Percentiles rank a stretch among this genome's conserved stretches.
Evolutionary conservation across 2,797 vertebrate genomes (phyloP).

Genomic region (Malacoctenus gilli): DNA sequence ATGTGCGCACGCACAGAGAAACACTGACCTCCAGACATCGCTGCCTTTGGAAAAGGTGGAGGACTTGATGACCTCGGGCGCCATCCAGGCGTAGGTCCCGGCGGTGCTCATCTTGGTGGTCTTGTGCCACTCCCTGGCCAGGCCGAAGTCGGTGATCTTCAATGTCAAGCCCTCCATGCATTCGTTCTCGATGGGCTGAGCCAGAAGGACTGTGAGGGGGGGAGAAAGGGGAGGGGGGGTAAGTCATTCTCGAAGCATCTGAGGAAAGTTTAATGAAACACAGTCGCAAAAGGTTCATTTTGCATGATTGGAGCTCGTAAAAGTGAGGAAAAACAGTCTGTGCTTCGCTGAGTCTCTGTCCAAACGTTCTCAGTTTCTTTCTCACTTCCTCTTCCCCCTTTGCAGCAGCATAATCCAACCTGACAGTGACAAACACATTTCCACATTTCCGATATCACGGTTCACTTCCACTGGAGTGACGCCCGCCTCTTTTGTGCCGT

Average conservation of each 20-base stretch:
- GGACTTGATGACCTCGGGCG: constrained; percentile 91
- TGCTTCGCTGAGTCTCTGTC: too few relatives aligned
- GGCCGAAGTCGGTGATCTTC: constrained; percentile 92
- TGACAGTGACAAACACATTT: constrained; percentile 16
- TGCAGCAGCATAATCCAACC: too few relatives aligned
- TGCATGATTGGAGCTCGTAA: too few relatives aligned
- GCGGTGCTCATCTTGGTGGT: constrained; percentile 94
- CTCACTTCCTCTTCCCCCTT: constrained; percentile 56
- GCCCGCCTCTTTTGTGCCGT: too few relatives aligned
- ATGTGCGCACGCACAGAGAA: not conserved
- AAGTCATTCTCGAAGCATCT: too few relatives aligned
- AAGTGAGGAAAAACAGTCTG: not conserved
- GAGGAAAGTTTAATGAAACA: too few relatives aligned
- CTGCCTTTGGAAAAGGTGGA: constrained; percentile 93
- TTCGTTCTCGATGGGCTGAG: constrained; percentile 86
- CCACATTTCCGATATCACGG: not conserved
- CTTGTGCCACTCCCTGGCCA: constrained; percentile 92
- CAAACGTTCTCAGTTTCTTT: constrained; percentile 16
- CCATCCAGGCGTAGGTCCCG: constrained; percentile 94
- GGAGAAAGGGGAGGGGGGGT: too few relatives aligned
- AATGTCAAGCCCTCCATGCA: constrained; percentile 87
- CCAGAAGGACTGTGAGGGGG: constrained; percentile 83
- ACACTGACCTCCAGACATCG: constrained; percentile 89
- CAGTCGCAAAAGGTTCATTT: too few relatives aligned
- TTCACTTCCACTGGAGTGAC: too few relatives aligned